phyloP scores from a whole-genome alignment of 2,113 vertebrate species.

The Apeltes quadracus region DNA sequence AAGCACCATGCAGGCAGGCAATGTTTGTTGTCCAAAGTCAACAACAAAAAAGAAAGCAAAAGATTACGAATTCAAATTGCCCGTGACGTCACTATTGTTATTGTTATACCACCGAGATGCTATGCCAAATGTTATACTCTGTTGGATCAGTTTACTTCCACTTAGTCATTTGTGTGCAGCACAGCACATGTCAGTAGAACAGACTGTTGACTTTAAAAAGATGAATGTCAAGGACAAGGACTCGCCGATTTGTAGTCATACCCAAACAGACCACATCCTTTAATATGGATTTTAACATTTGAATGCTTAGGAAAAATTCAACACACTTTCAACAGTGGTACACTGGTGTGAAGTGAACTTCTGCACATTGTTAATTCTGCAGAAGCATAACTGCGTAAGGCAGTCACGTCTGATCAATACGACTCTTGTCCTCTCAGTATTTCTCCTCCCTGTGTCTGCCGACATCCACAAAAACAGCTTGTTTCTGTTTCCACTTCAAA shows the following conservation, averaged over 20 bases:
- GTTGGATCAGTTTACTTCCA: slow-evolving; percentile 29
- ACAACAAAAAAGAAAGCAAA: slow-evolving; percentile 2
- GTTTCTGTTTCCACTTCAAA: slow-evolving; percentile 47
- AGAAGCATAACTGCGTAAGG: slow-evolving; percentile 40
- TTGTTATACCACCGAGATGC: not conserved
- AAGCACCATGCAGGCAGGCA: not conserved
- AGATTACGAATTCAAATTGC: slow-evolving; percentile 2
- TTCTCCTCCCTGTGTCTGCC: slow-evolving; percentile 29
- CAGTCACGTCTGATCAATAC: slow-evolving; percentile 61
- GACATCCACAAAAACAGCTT: slow-evolving; percentile 51
- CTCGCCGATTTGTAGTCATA: slow-evolving; percentile 40
- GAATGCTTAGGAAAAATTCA: slow-evolving; percentile 16
- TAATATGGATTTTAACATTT: slow-evolving; percentile 44
- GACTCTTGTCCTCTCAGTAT: slow-evolving; percentile 35
- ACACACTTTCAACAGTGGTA: slow-evolving; percentile 31
- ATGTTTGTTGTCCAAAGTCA: not conserved
- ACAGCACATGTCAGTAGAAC: slow-evolving; percentile 22
- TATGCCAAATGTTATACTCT: slow-evolving; percentile 19
- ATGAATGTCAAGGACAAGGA: slow-evolving; percentile 65
- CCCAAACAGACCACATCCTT: slow-evolving; percentile 47
- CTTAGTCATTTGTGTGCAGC: slow-evolving; percentile 29
- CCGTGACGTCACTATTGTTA: not conserved
- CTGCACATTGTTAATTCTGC: slow-evolving; percentile 47
- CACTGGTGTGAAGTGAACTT: slow-evolving; percentile 22
- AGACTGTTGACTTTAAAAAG: slow-evolving; percentile 42